phyloP scores from a whole-genome alignment of 30 jellyfish, hydroid and myxozoan species.

The Cassiopea andromeda region DNA sequence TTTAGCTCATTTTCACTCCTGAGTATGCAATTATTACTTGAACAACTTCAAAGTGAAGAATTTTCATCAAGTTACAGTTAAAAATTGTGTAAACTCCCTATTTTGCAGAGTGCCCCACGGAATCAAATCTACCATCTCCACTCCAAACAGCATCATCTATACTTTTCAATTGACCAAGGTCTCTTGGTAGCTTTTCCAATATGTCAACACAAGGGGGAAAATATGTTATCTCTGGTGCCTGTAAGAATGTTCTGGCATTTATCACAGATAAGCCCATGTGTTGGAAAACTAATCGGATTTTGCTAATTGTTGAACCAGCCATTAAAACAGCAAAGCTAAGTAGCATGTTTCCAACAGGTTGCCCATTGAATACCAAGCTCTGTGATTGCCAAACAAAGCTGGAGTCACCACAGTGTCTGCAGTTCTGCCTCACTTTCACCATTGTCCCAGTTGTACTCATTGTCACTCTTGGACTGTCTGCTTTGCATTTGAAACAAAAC shows the following conservation, averaged over 20 bases:
- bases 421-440: conserved; percentile 49
- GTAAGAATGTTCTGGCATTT: conserved; percentile 29
- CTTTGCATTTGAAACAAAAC: conserved; percentile 46
- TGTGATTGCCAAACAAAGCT: conserved; percentile 39
- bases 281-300: conserved; percentile 20
- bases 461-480: conserved; percentile 27
- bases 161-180: not conserved
- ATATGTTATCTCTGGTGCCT: conserved; percentile 27
- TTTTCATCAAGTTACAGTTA: not conserved
- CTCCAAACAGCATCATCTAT: conserved; percentile 27
- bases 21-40: conserved; percentile 11
- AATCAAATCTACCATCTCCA: conserved; percentile 54
- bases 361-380: conserved; percentile 35
- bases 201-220: conserved; percentile 15
- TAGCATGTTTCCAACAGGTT: conserved; percentile 35
- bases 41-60: conserved; percentile 27
- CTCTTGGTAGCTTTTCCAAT: conserved; percentile 15
- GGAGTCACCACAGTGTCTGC: conserved; percentile 46
- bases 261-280: conserved; percentile 41
- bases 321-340: conserved; percentile 34
- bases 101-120: conserved; percentile 48
- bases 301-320: conserved; percentile 53
- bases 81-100: conserved; percentile 33
- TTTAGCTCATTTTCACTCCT: not conserved
- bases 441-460: conserved; percentile 42